Conservation (phyloP, 2,113 vertebrate genomes). For the Lota lota region DNA sequence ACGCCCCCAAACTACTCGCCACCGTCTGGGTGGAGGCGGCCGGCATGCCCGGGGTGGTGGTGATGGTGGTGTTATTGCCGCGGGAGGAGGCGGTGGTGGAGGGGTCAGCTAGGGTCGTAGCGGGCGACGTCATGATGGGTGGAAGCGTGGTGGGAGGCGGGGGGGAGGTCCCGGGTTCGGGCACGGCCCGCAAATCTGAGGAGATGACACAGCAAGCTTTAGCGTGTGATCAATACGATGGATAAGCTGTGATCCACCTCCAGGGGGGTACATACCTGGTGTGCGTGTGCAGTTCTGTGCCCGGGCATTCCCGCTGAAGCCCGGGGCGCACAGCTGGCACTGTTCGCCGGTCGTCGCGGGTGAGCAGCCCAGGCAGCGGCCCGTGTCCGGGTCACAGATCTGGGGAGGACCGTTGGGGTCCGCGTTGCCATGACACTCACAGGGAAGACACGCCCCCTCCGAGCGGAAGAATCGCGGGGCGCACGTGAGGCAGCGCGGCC, state of each 20-base stretch:
- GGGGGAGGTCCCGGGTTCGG: no score
- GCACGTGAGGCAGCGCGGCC: constrained; percentile 79
- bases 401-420: constrained; percentile 66
- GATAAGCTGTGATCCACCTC: no score
- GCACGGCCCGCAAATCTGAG: no score
- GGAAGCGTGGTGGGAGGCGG: not conserved
- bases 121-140: constrained; percentile 11
- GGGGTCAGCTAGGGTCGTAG: constrained; percentile 56
- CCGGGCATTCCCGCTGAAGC: constrained; percentile 70
- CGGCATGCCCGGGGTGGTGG: constrained; percentile 61
- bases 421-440: constrained; percentile 84
- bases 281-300: constrained; percentile 79
- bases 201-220: no score
- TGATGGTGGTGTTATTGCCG: constrained; percentile 33
- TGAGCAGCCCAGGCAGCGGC: constrained; percentile 81
- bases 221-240: no score
- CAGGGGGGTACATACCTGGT: not conserved
- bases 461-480: constrained; percentile 80
- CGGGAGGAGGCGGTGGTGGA: constrained; percentile 20
- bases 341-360: constrained; percentile 79
- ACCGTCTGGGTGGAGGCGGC: constrained; percentile 69
- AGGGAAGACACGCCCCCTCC: constrained; percentile 77
- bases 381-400: constrained; percentile 81
- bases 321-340: constrained; percentile 82
- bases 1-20: constrained; percentile 47